Conservation (phyloP, 2,797 vertebrate genomes). For the Nothura maculosa region DNA sequence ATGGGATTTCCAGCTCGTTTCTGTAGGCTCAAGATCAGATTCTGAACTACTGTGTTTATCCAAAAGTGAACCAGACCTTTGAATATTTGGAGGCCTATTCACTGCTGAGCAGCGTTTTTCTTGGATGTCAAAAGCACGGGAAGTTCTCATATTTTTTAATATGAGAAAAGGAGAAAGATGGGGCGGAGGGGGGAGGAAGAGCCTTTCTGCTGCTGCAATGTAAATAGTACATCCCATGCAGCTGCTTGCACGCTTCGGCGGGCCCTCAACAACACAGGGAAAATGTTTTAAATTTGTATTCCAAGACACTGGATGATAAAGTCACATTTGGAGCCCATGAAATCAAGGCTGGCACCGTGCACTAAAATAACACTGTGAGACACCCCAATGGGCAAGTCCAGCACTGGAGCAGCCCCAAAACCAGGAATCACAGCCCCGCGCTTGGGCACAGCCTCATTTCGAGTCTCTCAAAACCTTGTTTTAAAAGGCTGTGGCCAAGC, state of each 20-base stretch:
- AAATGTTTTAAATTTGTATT: conserved; percentile 68
- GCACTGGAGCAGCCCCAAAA: too few relatives aligned
- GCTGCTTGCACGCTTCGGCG: conserved; percentile 63
- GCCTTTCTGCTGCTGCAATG: conserved; percentile 53
- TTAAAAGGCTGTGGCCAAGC: background rate
- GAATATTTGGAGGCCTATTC: conserved; percentile 65
- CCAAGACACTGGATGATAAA: conserved; percentile 62
- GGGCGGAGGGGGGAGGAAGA: conserved; percentile 16
- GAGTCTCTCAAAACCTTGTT: background rate
- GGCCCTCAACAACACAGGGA: conserved; percentile 74
- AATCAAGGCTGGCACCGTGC: background rate
- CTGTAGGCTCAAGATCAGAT: conserved; percentile 69
- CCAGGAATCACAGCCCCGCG: background rate
- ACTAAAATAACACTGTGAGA: background rate
- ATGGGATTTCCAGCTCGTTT: conserved; percentile 71
- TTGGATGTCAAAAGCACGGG: conserved; percentile 66
- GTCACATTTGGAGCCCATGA: conserved; percentile 9
- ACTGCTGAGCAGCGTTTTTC: conserved; percentile 51
- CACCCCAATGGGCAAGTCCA: too few relatives aligned
- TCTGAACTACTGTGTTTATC: conserved; percentile 73
- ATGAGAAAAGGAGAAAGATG: conserved; percentile 29
- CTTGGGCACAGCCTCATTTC: background rate
- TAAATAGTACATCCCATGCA: conserved; percentile 51
- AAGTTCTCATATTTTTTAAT: conserved; percentile 64
- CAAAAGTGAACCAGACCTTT: conserved; percentile 72